phyloP scores from a whole-genome alignment of 2,888 invertebrate species.

The Rhodophaea formosa region DNA sequence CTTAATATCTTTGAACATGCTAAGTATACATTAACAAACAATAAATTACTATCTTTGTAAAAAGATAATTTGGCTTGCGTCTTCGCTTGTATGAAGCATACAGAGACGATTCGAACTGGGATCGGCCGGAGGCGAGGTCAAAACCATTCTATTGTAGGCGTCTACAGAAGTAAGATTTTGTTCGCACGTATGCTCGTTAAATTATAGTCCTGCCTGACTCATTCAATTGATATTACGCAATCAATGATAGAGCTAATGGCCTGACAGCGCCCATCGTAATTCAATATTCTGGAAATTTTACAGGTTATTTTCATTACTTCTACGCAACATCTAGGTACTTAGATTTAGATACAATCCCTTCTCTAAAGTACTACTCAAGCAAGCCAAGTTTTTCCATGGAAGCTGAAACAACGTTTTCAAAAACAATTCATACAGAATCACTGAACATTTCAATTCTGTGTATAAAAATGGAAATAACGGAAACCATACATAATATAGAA shows the following conservation, averaged over 20 bases:
- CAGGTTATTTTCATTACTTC: too few species aligned
- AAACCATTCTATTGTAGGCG: slow-evolving; percentile 67
- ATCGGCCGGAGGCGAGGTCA: slow-evolving; percentile 69
- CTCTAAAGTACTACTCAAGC: too few species aligned
- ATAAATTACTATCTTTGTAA: slow-evolving; percentile 12
- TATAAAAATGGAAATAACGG: too few species aligned
- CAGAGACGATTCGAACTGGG: slow-evolving; percentile 37
- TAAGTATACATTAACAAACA: background rate
- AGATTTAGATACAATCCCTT: too few species aligned
- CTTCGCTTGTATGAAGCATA: slow-evolving; percentile 33
- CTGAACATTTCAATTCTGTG: too few species aligned
- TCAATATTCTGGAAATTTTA: slow-evolving; percentile 1
- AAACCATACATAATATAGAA: too few species aligned
- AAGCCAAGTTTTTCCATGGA: too few species aligned
- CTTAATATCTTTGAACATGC: background rate
- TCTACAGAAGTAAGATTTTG: slow-evolving; percentile 44
- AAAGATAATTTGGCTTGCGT: slow-evolving; percentile 31
- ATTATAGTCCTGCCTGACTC: slow-evolving; percentile 20
- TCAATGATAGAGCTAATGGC: slow-evolving; percentile 4
- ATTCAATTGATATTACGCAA: slow-evolving; percentile 18
- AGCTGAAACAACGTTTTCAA: too few species aligned
- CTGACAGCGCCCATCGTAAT: background rate
- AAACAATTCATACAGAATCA: too few species aligned
- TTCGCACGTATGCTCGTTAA: slow-evolving; percentile 38
- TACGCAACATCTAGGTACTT: too few species aligned